Percentiles rank a stretch among this genome's conserved stretches.
phyloP scores from a whole-genome alignment of 1,140 invertebrate genomes.

The Helicoverpa zea region DNA sequence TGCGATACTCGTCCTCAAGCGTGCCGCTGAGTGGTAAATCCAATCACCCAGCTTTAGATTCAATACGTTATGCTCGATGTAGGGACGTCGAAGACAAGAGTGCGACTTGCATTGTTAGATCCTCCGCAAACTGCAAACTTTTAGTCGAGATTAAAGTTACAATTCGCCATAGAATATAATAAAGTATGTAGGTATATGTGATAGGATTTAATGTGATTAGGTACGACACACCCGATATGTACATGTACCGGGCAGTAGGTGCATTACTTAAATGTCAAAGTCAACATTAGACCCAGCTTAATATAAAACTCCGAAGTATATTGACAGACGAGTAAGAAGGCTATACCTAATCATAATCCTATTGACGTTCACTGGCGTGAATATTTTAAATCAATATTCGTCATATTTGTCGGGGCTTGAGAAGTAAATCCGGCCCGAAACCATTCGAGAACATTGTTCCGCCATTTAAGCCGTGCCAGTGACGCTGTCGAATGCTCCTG shows the following conservation, averaged over 20 bases:
- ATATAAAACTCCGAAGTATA: background rate
- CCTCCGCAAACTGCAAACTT: too few species aligned
- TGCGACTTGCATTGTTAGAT: background rate
- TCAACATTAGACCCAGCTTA: background rate
- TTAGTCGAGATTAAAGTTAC: too few species aligned
- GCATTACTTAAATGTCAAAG: background rate
- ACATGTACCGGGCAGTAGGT: too few species aligned
- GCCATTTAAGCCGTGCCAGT: conserved; percentile 37
- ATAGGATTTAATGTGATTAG: too few species aligned
- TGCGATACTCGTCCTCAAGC: conserved; percentile 15
- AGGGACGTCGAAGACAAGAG: background rate
- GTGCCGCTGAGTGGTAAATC: conserved; percentile 2
- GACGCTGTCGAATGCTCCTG: conserved; percentile 25
- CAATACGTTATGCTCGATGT: conserved; percentile 21
- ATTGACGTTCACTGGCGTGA: conserved; percentile 3
- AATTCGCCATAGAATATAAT: too few species aligned
- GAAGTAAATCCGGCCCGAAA: conserved; percentile 4
- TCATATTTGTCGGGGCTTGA: background rate
- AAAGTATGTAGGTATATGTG: too few species aligned
- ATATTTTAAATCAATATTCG: conserved; percentile 23
- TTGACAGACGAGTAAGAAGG: background rate
- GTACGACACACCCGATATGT: too few species aligned
- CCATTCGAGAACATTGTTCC: conserved; percentile 26
- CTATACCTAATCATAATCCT: background rate
- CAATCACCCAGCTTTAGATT: conserved; percentile 10